Base-by-base conservation (phyloP, 1,140 invertebrate genomes). In the Diabrotica undecimpunctata region DNA sequence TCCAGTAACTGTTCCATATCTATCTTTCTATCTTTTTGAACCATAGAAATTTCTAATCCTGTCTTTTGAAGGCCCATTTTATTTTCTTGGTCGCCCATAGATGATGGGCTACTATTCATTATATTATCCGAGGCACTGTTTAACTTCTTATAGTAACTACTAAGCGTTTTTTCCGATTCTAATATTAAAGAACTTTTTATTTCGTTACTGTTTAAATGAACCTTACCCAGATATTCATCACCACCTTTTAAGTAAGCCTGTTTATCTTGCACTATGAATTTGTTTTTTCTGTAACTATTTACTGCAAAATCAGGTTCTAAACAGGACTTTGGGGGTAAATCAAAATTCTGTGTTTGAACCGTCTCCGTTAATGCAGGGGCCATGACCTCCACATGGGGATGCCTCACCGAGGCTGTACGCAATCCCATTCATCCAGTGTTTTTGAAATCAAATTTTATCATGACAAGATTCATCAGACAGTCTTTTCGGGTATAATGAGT, bases 351-450 rank as follows among this genome's bases (percentile, higher is more conserved):
- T 75, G 85, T 80, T 81, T 84, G 85, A 72, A 81, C 83, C 69
- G 82, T 77, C 82, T 88, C 86, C 77, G 86, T 88, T 81, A 88
- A 81, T 82, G 87, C 87, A 81, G 87, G 87, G 81, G 87, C 87
- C 87, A 89, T 89, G 81, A 85, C 86, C 85, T 82, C 83, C 82
- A 81, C 84, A 79, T 83, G 79, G 82, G 83, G 81, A 79, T 82
- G 83, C 83, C 83, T 79, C 79, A 80, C 80, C 76, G 79, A 80
- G 78, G 78, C 79, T 67, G 78, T 79, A 76, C 82, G 83, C 79
- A 84, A 80, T 84, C 83, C 83, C 83, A 85, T 85, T 84, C 83
- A 83, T 83, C 81, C 81, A 83, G 82, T 77, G 77, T 76, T 80
- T 68, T 61, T 54, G 35, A 60, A 59, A 60, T 41, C 62, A 50